phyloP scores from a whole-genome alignment of 2,113 vertebrate genomes.

The Sterrhoptilus dennistouni region DNA sequence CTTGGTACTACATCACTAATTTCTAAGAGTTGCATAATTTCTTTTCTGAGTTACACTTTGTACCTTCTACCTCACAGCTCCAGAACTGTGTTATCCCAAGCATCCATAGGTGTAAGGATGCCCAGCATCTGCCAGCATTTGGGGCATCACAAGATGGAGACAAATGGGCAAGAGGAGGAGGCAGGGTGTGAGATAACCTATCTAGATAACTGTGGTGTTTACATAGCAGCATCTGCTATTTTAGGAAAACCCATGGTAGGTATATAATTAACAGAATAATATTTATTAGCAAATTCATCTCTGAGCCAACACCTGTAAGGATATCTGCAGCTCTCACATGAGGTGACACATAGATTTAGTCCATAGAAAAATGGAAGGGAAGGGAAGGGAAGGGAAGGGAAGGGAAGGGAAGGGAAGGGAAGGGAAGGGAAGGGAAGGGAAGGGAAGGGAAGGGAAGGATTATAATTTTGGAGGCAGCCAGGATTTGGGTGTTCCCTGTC shows the following conservation, averaged over 20 bases:
- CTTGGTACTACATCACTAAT: not conserved
- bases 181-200: not conserved
- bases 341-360: not conserved
- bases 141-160: not conserved
- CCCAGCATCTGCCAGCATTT: rapidly evolving
- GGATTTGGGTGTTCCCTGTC: not conserved
- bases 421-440: not conserved
- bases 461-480: not conserved
- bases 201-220: not conserved
- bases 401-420: not conserved
- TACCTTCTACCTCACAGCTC: not conserved
- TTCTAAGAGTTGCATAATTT: not conserved
- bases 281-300: not conserved
- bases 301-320: not conserved
- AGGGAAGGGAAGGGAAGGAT: not conserved
- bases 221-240: not conserved
- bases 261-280: not conserved
- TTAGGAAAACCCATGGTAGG: not conserved
- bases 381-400: not conserved
- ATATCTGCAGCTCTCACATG: not conserved
- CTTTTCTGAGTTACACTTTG: not conserved
- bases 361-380: not conserved
- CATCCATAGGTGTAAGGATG: rapidly evolving
- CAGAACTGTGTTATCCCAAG: not conserved
- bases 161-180: not conserved